Conservation (phyloP, 2,888 invertebrate genomes). For the Ectemnius lituratus region DNA sequence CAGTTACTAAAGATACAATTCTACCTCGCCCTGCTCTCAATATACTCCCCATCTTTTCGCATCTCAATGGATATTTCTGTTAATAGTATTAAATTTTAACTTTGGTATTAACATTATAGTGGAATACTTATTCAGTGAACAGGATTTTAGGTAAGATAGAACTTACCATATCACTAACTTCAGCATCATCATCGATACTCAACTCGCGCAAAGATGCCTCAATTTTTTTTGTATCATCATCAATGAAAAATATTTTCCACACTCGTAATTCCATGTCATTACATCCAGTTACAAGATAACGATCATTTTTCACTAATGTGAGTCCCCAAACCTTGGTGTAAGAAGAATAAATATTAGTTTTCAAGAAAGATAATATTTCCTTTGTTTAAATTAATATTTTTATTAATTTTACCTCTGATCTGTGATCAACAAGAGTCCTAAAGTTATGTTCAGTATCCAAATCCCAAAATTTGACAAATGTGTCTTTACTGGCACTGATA, state of each 20-base stretch:
- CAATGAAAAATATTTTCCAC: conserved; percentile 86
- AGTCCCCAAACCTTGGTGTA: conserved; percentile 89
- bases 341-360: conserved; percentile 21
- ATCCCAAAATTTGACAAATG: conserved; percentile 98
- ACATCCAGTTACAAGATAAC: conserved; percentile 92
- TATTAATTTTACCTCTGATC: conserved; percentile 83
- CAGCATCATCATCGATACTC: conserved; percentile 79
- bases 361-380: conserved; percentile 27
- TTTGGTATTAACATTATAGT: conserved; percentile 13
- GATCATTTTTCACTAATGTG: conserved; percentile 87
- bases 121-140: conserved; percentile 24
- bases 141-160: not conserved
- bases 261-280: conserved; percentile 91
- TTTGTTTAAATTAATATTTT: conserved; percentile 4
- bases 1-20: conserved; percentile 86
- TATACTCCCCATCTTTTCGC: conserved; percentile 88
- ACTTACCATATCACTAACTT: conserved; percentile 80
- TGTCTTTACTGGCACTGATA: conserved; percentile 94
- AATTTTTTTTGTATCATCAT: conserved; percentile 75
- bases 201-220: conserved; percentile 78
- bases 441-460: conserved; percentile 96
- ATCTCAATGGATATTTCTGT: conserved; percentile 83
- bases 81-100: not conserved
- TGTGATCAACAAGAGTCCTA: conserved; percentile 93
- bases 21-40: conserved; percentile 89